Evolutionary conservation across 2,888 invertebrate species (phyloP), one percentile per base, ranked within the genome.

Genomic region (Eurois occulta): DNA sequence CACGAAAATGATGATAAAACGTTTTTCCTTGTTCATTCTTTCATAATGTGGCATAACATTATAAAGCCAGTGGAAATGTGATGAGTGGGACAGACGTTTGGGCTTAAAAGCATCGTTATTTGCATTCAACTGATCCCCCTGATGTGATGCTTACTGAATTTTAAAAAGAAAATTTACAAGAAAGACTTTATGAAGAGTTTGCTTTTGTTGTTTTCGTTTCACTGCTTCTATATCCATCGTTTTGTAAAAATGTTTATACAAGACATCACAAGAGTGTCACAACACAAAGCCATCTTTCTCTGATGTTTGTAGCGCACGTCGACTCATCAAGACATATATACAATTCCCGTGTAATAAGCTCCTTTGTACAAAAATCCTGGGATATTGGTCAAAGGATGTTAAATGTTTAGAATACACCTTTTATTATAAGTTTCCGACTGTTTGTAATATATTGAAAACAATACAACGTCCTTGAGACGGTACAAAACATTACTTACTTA

Each of bases 1-100:
- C 18, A n/a, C 52, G 21, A 66, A 80, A 83, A 76, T 80, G 35
- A 67, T 71, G 70, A 84, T 64, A 76, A 80, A 83, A 76, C 52
- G 55, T 65, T 72, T 76, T 70, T 76, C 48, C 80, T 64, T 60
- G 48, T 83, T 70, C 69, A 58, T 75, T 76, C 41, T 48, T 80
- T 75, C 35, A 65, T 79, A 68, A 79, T 74, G 60, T 75, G 43
- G 32, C 72, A 32, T 16, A 48, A 72, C 32, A 72, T 80, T 70
- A 80, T 73, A 62, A 62, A 4, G 68, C 52, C 41, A 58, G 60
- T 18, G 43, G n/a, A 76, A 69, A 70, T 76, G 52, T 84, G 60
- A 80, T 48, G 68, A 75, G 55, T 58, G 62, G 66, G 60, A 24
- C 64, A 73, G 48, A 78, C 38, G 48, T 82, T 82, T 81, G 16